Percentiles rank a stretch among this genome's conserved stretches.
Evolutionary conservation across 2,797 vertebrate genomes (phyloP).

Genomic region (Sebastes trivittatus): DNA sequence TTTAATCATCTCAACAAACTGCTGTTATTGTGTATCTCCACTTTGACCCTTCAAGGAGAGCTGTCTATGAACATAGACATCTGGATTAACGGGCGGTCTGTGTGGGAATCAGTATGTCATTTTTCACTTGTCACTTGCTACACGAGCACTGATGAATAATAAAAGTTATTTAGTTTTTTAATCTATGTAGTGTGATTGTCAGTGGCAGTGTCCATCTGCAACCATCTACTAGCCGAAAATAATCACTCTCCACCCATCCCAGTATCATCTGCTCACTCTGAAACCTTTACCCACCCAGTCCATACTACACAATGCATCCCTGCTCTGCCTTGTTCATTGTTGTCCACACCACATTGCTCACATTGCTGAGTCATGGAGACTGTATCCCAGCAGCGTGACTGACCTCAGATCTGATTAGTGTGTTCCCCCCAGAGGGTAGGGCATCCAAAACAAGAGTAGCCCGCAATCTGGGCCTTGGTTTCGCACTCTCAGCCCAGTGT

Average conservation of each 20-base stretch:
- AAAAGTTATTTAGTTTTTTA: neutral
- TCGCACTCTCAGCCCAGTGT: neutral
- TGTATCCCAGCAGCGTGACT: slow-evolving; percentile 47
- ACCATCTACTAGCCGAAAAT: neutral
- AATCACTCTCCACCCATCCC: no score
- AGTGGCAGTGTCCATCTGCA: neutral
- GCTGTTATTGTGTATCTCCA: slow-evolving; percentile 19
- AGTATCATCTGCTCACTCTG: neutral
- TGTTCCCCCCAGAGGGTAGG: slow-evolving; percentile 32
- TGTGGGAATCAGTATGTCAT: neutral
- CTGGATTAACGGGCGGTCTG: neutral
- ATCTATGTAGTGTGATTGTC: neutral
- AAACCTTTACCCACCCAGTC: neutral
- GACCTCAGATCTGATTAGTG: slow-evolving; percentile 52
- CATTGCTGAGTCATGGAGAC: slow-evolving; percentile 59
- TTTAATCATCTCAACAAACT: slow-evolving; percentile 40
- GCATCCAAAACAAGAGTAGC: slow-evolving; percentile 15
- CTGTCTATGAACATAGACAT: slow-evolving; percentile 7
- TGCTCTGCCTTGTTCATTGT: slow-evolving; percentile 43
- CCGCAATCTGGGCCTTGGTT: slow-evolving; percentile 16
- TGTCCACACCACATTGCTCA: slow-evolving; percentile 30
- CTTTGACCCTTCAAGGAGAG: slow-evolving; percentile 27
- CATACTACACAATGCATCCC: slow-evolving; percentile 31
- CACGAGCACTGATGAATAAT: neutral
- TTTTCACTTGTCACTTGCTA: neutral